phyloP scores from a whole-genome alignment of 2,888 invertebrate genomes.

The Meloe dianella region DNA sequence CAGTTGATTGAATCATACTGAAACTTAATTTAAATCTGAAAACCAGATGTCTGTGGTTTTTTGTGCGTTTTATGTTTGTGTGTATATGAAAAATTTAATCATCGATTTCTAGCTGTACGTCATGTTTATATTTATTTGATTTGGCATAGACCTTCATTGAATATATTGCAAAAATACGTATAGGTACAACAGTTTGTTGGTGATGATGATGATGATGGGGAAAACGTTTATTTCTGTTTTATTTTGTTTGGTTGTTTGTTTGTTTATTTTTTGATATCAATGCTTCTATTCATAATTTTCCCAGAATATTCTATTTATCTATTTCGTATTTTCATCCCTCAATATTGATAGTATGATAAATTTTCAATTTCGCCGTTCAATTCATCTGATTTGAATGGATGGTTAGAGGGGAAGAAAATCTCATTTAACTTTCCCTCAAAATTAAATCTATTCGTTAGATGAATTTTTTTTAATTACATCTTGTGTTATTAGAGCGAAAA shows the following conservation, averaged over 20 bases:
- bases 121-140: conserved; percentile 10
- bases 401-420: too few species aligned
- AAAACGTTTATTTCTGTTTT: too few species aligned
- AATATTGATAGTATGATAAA: conserved; percentile 4
- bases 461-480: too few species aligned
- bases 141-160: conserved; percentile 1
- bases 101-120: background rate
- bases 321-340: background rate
- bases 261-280: background rate
- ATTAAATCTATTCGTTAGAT: too few species aligned
- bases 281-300: background rate
- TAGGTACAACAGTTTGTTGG: background rate
- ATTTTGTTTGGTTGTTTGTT: background rate
- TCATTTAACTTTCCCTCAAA: too few species aligned
- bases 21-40: conserved; percentile 1
- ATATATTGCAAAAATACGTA: background rate
- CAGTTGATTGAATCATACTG: background rate
- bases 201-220: background rate
- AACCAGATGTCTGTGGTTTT: background rate
- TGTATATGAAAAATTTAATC: background rate
- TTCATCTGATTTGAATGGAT: background rate
- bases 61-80: background rate
- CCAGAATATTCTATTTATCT: background rate
- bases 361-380: background rate
- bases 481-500: too few species aligned